Evolutionary conservation across 2,888 invertebrate genomes (phyloP), one percentile per base, ranked within the genome.

Genomic region (Mythimna vitellina): DNA sequence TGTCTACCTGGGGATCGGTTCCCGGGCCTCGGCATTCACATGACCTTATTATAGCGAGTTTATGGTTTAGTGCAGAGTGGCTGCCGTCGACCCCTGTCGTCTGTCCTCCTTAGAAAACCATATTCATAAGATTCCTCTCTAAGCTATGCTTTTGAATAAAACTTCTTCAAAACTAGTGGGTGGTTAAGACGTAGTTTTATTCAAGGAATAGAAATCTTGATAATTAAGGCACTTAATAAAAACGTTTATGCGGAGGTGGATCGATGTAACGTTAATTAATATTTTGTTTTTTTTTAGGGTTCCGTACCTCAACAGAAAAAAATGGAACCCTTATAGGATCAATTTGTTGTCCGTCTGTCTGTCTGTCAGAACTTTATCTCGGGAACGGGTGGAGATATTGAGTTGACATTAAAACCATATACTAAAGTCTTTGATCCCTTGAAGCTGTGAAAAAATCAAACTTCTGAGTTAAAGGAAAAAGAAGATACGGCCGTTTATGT

Each of bases 31-130:
- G 46, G 65, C 46, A 76, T 77, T 60, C 78, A 46, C 60, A 54
- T 65, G 64, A 78, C 67, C 74, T 58, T 78, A 78, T 73, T 73
- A 78, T 42, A 78, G 32, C 53, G 32, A 67, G 60, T 67, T 78
- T 64, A 67, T 72, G 66, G 78, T 67, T 72, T 35, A 69, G 64
- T 62, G 73, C 57, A 65, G 78, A 78, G 79, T 78, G 79, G 68
- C 56, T 65, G 29, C 56, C 62, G 54, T 54, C 22, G 64, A 67
- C 56, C 73, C 62, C 58, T 70, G 22, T 58, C 65, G 25, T 53
- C 56, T 38, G n/a, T 56, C 56, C 29, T 68, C 61, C 62, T 66
- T 70, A 69, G 35, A 53, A 69, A 70, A 70, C 66, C 54, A 66
- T 54, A 63, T 70, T 66, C 56, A 70, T 70, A 70, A 64, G 58